Evolutionary conservation across 2,113 vertebrate genomes (phyloP), one percentile per base, ranked within the genome.

Genomic region (Limanda limanda): DNA sequence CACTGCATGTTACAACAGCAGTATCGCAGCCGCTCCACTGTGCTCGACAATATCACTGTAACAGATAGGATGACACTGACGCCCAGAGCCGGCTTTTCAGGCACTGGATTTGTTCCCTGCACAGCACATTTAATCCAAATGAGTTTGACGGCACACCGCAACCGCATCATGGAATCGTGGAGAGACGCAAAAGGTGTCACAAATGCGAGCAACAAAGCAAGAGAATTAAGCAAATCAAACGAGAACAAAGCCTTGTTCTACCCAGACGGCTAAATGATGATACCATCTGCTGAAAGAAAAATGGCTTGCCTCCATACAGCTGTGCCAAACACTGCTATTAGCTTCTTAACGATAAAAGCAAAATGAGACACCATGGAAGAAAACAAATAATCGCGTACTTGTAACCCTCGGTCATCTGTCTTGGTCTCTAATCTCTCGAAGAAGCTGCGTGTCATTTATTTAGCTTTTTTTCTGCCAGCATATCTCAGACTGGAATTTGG

Each of bases 1-100:
- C 86, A 79, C 86, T 74, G 86, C 82, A 81, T 91, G 91, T 91
- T 88, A 74, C 68, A 84, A 87, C 89, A 86, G 79, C 79, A 56
- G 47, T 88, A 90, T 92, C 87, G 78, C 81, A 85, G 85, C 69
- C 63, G 75, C 85, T 74, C 75, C 83, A 63, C 89, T 81, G 78
- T 87, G 89, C 88, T 87, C 86, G 62, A 87, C 89, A 89, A 92
- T 80, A 82, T 66, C 85, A 70, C 86, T 68, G 79, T 67, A 89
- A 92, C 82, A 89, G 88, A 93, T 90, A 91, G 84, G 78, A 72
- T 35, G 74, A 74, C 60, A 52, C 82, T 58, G 83, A 85, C 81
- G 85, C 72, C 56, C 58, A 55, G 75, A 72, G 67, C 63, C 45
- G 69, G 56, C 64, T 68, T 74, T 72, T 76, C 72, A 74, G 65